A percentile compares a stretch with the other conserved stretches of the same genome.
phyloP scores from a whole-genome alignment of 2,797 vertebrate species.

The Smutsia temminckii region DNA sequence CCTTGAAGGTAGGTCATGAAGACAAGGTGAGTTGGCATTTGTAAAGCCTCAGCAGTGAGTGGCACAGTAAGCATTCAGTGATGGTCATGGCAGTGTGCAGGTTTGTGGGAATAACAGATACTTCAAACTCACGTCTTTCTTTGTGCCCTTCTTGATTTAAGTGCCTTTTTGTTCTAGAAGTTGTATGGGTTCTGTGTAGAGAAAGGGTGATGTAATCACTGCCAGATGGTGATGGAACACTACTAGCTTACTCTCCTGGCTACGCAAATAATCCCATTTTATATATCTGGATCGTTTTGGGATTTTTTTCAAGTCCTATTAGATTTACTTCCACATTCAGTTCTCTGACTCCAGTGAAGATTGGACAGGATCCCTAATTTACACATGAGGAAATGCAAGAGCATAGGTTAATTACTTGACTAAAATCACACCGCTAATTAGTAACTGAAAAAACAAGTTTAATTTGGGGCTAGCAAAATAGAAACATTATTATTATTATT shows the following conservation, averaged over 20 bases:
- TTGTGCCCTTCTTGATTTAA: neutral
- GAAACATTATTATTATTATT: slow-evolving; percentile 48
- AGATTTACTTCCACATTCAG: neutral
- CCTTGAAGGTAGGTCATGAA: neutral
- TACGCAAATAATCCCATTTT: neutral
- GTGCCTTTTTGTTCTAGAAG: neutral
- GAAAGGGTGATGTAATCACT: neutral
- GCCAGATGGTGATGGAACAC: neutral
- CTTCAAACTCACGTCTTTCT: neutral
- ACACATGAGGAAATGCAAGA: slow-evolving; percentile 4
- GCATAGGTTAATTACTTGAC: slow-evolving; percentile 58
- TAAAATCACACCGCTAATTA: slow-evolving; percentile 52
- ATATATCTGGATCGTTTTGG: neutral
- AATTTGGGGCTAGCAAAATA: slow-evolving; percentile 56
- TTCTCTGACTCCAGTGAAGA: neutral
- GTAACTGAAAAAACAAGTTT: slow-evolving; percentile 36
- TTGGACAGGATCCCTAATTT: neutral
- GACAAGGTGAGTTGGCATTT: neutral
- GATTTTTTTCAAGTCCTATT: neutral
- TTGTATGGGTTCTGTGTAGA: neutral
- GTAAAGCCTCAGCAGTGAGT: neutral
- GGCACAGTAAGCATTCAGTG: neutral
- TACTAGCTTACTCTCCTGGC: neutral
- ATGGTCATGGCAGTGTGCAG: neutral
- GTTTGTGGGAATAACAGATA: neutral